Base-by-base conservation (phyloP, 2,888 invertebrate genomes). In the Ophioninae sp. region DNA sequence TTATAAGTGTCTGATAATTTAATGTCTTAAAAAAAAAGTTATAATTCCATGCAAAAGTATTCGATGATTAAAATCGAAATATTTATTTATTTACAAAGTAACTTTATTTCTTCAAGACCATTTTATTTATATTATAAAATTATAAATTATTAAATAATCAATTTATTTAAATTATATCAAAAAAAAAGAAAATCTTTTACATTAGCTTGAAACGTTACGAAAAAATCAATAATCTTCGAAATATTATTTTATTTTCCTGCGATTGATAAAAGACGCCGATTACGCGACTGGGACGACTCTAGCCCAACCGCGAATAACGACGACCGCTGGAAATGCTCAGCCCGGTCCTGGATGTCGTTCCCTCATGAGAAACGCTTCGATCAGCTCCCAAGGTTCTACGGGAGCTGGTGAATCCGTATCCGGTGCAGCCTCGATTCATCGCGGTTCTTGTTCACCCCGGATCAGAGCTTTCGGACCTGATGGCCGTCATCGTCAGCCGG, bases 401-500 rank as follows among this genome's bases (percentile, higher is more conserved):
- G 97, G 97, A 90, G 95, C 95, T 87, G 79, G 84, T 86, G 81
- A 75, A 57, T 95, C 95, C 85, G 84, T 90, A 0, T 88, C 79
- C 17, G 21, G 20, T 13, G 50, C 50, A 7, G 57, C 77, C 20
- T 81, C 93, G 95, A 95, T 95, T 87, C 96, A 96, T 90, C 96
- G 97, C 61, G 97, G 96, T 7, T 96, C 97, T 0, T 67, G 21
- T n/a, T 97, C 97, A 0, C 97, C 97, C 0, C 97, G 97, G 87
- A 97, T 97, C 87, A 95, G 97, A 85, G 96, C 97, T 0, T 97
- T 96, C 89, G 97, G 96, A 23, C 97, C 97, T 0, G 97, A 97
- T 90, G 97, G 97, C 0, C 95, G 96, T 7, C 88, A 90, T 72
- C 87, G 87, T 68, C 87, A 88, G 82, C 89, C 88, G 39, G 89